These are phyloP conservation scores for Coremacera marginata DNA, from an alignment of 2,888 invertebrate species.

Conservation along the genomic window DNA sequence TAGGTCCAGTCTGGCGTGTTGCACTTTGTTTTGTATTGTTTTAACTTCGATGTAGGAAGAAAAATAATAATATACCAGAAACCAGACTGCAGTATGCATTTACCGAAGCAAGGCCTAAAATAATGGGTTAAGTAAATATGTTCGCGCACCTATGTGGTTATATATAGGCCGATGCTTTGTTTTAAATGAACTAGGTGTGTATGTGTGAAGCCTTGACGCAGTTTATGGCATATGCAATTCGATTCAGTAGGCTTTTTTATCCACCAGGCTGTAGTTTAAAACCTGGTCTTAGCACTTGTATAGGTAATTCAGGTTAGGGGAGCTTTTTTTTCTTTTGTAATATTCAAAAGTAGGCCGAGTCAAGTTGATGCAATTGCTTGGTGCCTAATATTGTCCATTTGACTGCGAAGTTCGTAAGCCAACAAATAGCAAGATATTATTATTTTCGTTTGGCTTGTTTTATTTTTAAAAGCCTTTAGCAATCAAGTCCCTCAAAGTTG, in stretches of 20 bases:
- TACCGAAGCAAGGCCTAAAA: neutral
- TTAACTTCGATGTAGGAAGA: neutral
- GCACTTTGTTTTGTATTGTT: slow-evolving; percentile 32
- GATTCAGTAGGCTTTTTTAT: neutral
- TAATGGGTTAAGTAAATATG: slow-evolving; percentile 35
- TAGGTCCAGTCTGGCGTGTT: slow-evolving; percentile 32
- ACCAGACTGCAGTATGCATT: neutral
- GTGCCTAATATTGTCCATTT: too few relatives aligned
- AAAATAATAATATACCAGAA: neutral
- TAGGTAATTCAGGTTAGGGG: slow-evolving; percentile 12
- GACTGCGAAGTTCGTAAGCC: too few relatives aligned
- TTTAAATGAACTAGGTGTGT: neutral
- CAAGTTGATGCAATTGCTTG: slow-evolving; percentile 62
- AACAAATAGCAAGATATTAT: too few relatives aligned
- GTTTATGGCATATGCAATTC: neutral
- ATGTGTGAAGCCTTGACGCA: neutral
- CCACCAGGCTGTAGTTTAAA: neutral
- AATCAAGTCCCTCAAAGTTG: neutral
- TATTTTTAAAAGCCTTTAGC: too few relatives aligned
- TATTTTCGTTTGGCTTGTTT: too few relatives aligned
- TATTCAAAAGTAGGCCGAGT: slow-evolving; percentile 60
- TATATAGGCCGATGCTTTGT: neutral
- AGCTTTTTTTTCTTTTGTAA: slow-evolving; percentile 5
- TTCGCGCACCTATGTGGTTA: neutral
- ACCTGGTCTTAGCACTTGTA: slow-evolving; percentile 6